Evolutionary conservation across 1,140 invertebrate species (phyloP).

Genomic region (Solenopsis invicta): DNA sequence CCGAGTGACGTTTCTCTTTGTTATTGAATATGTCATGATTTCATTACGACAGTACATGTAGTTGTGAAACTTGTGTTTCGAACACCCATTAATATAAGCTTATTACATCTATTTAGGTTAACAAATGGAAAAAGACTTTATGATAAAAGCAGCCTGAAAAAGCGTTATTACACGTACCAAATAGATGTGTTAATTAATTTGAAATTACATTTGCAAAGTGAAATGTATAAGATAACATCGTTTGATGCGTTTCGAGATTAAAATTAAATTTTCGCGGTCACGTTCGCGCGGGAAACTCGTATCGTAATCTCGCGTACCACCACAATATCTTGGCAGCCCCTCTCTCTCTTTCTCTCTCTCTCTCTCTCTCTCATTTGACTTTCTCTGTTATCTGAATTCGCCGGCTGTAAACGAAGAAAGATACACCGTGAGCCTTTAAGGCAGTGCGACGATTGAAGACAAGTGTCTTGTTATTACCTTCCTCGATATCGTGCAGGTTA

Average conservation of each 20-base stretch:
- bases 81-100: neutral
- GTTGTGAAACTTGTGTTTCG: neutral
- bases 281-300: conserved; percentile 24
- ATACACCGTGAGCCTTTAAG: conserved; percentile 6
- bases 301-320: conserved; percentile 17
- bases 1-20: conserved; percentile 5
- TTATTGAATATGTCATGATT: conserved; percentile 26
- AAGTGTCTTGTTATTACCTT: conserved; percentile 41
- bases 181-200: conserved; percentile 50
- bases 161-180: neutral
- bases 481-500: conserved; percentile 50
- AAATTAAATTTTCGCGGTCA: conserved; percentile 53
- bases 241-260: conserved; percentile 48
- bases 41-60: neutral
- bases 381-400: conserved; percentile 33
- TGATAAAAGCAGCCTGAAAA: neutral
- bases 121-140: neutral
- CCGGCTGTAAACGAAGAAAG: conserved; percentile 10
- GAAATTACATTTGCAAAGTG: conserved; percentile 51
- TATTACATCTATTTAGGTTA: neutral
- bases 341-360: neutral
- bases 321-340: neutral
- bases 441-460: neutral
- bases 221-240: conserved; percentile 50
- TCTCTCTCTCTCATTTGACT: neutral